These are phyloP conservation scores for Tachina fera DNA, from an alignment of 2,888 invertebrate species.

Conservation along the genomic window DNA sequence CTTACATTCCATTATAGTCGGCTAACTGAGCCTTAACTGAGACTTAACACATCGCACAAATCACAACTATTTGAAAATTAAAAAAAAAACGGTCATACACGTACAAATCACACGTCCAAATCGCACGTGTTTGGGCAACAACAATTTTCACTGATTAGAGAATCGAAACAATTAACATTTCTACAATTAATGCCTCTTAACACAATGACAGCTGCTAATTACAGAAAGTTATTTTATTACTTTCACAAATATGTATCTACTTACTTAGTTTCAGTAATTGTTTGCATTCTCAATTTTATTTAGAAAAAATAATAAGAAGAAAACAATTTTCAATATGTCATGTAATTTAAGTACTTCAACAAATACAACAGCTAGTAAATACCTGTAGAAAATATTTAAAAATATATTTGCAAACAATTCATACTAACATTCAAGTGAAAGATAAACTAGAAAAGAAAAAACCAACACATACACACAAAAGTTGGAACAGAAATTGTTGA, in stretches of 20 bases:
- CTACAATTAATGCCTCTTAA: background rate
- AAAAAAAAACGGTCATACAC: no score
- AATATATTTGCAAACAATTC: constrained; percentile 1
- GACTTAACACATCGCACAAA: no score
- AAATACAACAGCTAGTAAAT: constrained; percentile 5
- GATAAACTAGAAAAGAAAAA: background rate
- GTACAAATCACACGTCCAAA: no score
- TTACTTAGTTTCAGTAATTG: background rate
- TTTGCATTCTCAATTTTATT: constrained; percentile 28
- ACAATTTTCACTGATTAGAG: background rate
- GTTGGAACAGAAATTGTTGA: background rate
- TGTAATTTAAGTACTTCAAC: constrained; percentile 27
- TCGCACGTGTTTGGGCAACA: no score
- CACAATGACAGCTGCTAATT: constrained; percentile 4
- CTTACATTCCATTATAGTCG: no score
- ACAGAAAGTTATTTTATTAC: constrained; percentile 29
- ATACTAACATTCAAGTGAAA: constrained; percentile 10
- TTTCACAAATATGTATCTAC: constrained; percentile 19
- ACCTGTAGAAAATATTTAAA: constrained; percentile 2
- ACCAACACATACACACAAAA: background rate
- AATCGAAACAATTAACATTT: background rate
- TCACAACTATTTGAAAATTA: no score
- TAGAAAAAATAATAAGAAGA: background rate
- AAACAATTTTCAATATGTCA: constrained; percentile 47
- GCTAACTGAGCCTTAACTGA: no score